These are phyloP conservation scores for Oncorhynchus tshawytscha DNA, from an alignment of 2,113 vertebrate genomes.

Conservation along the genomic window DNA sequence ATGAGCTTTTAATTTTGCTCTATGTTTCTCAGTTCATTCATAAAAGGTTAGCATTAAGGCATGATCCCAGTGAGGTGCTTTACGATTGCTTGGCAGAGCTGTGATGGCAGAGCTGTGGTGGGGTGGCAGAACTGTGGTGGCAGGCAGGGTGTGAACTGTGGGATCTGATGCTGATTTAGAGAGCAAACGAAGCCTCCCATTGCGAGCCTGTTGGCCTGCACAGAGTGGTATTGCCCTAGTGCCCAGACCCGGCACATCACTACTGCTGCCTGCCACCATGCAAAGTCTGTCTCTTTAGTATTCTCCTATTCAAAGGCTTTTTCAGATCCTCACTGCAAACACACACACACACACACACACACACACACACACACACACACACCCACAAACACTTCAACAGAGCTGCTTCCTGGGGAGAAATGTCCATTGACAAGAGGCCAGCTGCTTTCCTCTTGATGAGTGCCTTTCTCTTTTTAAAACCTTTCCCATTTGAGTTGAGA, in stretches of 20 bases:
- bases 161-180: conserved; percentile 5
- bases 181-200: conserved; percentile 29
- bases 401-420: conserved; percentile 4
- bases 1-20: too few relatives aligned
- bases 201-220: conserved; percentile 25
- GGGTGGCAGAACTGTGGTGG: conserved; percentile 12
- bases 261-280: conserved; percentile 6
- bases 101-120: conserved; percentile 1
- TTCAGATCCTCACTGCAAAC: conserved; percentile 6
- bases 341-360: neutral
- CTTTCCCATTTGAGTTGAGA: conserved; percentile 17
- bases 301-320: conserved; percentile 21
- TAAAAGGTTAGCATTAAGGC: neutral
- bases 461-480: conserved; percentile 19
- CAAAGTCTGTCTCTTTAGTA: conserved; percentile 27
- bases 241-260: conserved; percentile 17
- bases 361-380: neutral
- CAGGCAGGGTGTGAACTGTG: neutral
- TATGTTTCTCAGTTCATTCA: neutral
- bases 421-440: conserved; percentile 1
- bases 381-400: neutral
- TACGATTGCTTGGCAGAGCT: conserved; percentile 10
- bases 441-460: conserved; percentile 14
- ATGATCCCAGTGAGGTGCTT: conserved; percentile 5
- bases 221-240: conserved; percentile 14